Conservation (phyloP, 1,140 invertebrate species). For the Zaprionus africanus region DNA sequence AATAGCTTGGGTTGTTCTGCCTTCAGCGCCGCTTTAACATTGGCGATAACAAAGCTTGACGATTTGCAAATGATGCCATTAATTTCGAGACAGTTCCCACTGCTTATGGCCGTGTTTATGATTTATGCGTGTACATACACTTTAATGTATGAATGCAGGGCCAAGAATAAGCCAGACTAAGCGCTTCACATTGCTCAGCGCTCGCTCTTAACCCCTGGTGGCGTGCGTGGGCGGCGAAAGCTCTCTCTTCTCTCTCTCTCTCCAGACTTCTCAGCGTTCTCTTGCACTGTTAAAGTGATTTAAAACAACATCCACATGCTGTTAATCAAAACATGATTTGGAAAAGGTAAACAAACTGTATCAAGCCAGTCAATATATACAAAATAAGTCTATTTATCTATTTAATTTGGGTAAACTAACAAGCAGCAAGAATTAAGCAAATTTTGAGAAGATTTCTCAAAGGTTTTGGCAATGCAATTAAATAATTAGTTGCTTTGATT, state of each 20-base stretch:
- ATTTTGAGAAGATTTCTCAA: neutral
- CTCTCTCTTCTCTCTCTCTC: slow-evolving; percentile 49
- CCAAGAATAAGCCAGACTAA: slow-evolving; percentile 27
- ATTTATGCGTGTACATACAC: slow-evolving; percentile 25
- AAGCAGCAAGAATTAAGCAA: neutral
- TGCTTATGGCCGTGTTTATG: slow-evolving; percentile 48
- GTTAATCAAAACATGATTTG: slow-evolving; percentile 35
- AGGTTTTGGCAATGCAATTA: neutral
- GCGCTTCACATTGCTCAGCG: slow-evolving; percentile 11
- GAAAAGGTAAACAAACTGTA: slow-evolving; percentile 5
- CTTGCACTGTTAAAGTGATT: slow-evolving; percentile 53
- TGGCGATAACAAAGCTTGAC: slow-evolving; percentile 59
- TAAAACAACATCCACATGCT: slow-evolving; percentile 51
- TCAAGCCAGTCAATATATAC: neutral
- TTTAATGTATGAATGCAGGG: slow-evolving; percentile 15
- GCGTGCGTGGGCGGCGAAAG: slow-evolving; percentile 27
- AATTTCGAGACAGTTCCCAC: slow-evolving; percentile 36
- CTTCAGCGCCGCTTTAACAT: slow-evolving; percentile 34
- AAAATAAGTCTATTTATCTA: neutral
- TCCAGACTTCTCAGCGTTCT: slow-evolving; percentile 17
- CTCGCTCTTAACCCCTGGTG: neutral
- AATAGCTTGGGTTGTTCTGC: slow-evolving; percentile 38
- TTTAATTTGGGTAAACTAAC: neutral
- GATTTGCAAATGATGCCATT: slow-evolving; percentile 77
- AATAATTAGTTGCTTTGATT: slow-evolving; percentile 2